A percentile compares a stretch with the other conserved stretches of the same genome.
Evolutionary conservation across 2,888 invertebrate species (phyloP).

Genomic region (Eumerus sabulonum): DNA sequence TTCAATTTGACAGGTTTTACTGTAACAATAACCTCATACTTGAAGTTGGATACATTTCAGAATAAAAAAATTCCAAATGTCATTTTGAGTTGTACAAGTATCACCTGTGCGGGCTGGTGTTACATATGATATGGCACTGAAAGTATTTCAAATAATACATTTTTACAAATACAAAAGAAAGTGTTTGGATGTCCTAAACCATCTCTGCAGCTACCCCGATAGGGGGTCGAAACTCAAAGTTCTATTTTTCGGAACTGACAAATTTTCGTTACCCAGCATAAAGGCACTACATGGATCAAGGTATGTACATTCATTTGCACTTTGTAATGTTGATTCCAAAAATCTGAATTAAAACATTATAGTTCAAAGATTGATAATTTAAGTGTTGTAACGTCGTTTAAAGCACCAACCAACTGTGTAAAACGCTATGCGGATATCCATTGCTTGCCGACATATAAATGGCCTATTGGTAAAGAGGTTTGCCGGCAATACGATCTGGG

Average conservation of each 20-base stretch:
- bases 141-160: constrained; percentile 16
- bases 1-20: too few relatives aligned
- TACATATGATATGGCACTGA: constrained; percentile 20
- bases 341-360: neutral
- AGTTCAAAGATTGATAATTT: constrained; percentile 73
- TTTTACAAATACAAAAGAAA: constrained; percentile 70
- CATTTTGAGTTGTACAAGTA: too few relatives aligned
- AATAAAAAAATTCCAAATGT: too few relatives aligned
- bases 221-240: constrained; percentile 77
- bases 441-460: constrained; percentile 83
- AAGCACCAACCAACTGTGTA: constrained; percentile 83
- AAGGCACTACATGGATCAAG: constrained; percentile 83
- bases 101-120: too few relatives aligned
- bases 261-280: constrained; percentile 88
- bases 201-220: constrained; percentile 2
- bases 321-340: too few relatives aligned
- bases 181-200: constrained; percentile 11
- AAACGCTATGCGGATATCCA: constrained; percentile 83
- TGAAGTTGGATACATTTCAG: too few relatives aligned
- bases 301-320: too few relatives aligned
- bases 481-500: constrained; percentile 87
- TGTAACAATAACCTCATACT: too few relatives aligned
- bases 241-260: constrained; percentile 93
- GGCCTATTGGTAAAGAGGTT: constrained; percentile 82
- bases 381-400: constrained; percentile 86